A percentile compares a stretch with the other conserved stretches of the same genome.
phyloP scores from a whole-genome alignment of 2,797 vertebrate genomes.

The Enteromius mattozi region DNA sequence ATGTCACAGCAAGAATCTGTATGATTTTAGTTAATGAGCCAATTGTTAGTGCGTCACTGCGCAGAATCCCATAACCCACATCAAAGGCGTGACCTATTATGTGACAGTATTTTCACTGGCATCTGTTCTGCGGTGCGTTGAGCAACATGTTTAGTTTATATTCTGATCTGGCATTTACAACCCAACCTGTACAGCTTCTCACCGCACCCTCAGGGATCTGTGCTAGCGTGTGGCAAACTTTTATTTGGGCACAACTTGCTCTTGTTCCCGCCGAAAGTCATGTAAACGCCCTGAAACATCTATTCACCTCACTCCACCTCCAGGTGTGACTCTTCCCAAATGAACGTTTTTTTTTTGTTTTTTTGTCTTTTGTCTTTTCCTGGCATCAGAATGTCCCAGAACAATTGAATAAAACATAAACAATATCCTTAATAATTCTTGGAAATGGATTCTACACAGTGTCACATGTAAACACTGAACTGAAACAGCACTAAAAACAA shows the following conservation, averaged over 20 bases:
- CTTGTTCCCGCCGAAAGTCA: neutral
- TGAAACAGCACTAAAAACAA: neutral
- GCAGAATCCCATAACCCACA: neutral
- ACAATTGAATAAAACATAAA: conserved; percentile 17
- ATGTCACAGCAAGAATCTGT: conserved; percentile 24
- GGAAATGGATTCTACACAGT: neutral
- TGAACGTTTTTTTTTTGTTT: neutral
- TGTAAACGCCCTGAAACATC: conserved; percentile 34
- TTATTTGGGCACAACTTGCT: conserved; percentile 11
- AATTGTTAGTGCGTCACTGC: neutral
- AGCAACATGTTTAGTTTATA: conserved; percentile 28
- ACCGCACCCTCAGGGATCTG: conserved; percentile 25
- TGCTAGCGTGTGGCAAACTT: conserved; percentile 36
- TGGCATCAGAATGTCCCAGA: neutral
- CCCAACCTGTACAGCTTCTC: conserved; percentile 29
- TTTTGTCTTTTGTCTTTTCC: neutral
- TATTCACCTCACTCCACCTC: conserved; percentile 18
- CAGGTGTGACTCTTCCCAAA: neutral
- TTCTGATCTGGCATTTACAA: conserved; percentile 21
- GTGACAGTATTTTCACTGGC: conserved; percentile 26
- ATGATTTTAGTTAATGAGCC: neutral
- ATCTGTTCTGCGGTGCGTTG: conserved; percentile 39
- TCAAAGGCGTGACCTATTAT: neutral
- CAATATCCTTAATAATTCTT: neutral
- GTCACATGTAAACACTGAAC: neutral